Percentiles rank a stretch among this genome's conserved stretches.
These are phyloP conservation scores for Echinops telfairi DNA, from an alignment of 2,113 vertebrate species.

Conservation along the genomic window DNA sequence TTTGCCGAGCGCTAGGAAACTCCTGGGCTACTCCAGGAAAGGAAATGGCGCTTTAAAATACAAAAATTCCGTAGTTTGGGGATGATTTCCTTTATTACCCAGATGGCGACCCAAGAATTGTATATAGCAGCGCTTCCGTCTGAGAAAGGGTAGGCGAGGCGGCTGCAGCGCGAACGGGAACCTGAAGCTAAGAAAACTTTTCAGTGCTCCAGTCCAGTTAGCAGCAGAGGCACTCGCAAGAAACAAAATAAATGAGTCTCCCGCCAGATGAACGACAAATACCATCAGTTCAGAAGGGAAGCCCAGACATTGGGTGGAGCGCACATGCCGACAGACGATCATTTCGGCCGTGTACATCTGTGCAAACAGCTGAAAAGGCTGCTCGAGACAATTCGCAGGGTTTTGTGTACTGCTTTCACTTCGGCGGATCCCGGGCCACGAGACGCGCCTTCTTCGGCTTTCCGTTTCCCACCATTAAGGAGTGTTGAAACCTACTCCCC, in stretches of 20 bases:
- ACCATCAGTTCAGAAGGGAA: conserved; percentile 13
- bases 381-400: conserved; percentile 75
- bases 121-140: conserved; percentile 73
- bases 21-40: conserved; percentile 61
- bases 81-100: conserved; percentile 83
- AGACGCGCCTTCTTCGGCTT: conserved; percentile 76
- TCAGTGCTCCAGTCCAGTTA: conserved; percentile 39
- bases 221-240: conserved; percentile 51
- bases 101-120: conserved; percentile 74
- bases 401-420: conserved; percentile 77
- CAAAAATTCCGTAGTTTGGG: conserved; percentile 69
- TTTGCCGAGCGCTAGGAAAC: conserved; percentile 71
- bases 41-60: conserved; percentile 82
- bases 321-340: not conserved
- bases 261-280: not conserved
- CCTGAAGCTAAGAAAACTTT: conserved; percentile 75
- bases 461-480: conserved; percentile 80
- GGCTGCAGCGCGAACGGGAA: conserved; percentile 47
- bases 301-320: not conserved
- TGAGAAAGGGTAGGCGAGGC: conserved; percentile 5
- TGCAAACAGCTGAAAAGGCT: conserved; percentile 56
- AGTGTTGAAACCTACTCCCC: conserved; percentile 52
- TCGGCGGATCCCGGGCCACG: conserved; percentile 52
- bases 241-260: conserved; percentile 62
- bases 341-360: not conserved